Conservation (phyloP, 2,888 invertebrate species). For the Cosmopolites sordidus region DNA sequence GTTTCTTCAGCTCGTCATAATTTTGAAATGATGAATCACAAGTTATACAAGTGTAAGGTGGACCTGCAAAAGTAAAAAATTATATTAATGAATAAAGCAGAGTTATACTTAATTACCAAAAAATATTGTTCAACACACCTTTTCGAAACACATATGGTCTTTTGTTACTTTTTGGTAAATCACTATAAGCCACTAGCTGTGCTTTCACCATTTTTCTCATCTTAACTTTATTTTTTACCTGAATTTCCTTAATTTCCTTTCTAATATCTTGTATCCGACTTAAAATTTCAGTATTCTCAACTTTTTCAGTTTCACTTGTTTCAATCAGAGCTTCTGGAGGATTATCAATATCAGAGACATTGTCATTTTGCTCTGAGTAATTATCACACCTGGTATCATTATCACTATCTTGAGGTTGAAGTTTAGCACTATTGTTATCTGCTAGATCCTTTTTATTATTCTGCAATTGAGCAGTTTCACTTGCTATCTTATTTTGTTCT, state of each 20-base stretch:
- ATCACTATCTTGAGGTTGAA: constrained; percentile 2
- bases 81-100: neutral
- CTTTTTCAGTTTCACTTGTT: neutral
- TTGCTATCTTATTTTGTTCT: constrained; percentile 3
- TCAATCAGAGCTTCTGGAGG: constrained; percentile 4
- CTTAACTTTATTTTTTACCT: constrained; percentile 18
- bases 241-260: constrained; percentile 16
- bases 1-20: constrained; percentile 21
- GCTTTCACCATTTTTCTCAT: constrained; percentile 15
- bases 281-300: neutral
- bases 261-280: constrained; percentile 4
- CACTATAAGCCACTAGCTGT: constrained; percentile 6
- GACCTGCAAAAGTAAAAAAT: constrained; percentile 10
- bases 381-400: constrained; percentile 2
- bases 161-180: constrained; percentile 7
- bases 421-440: neutral
- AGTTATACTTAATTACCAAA: constrained; percentile 1
- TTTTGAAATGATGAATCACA: constrained; percentile 22
- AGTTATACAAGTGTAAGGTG: constrained; percentile 25
- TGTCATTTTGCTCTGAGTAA: constrained; percentile 6
- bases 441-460: neutral
- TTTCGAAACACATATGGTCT: constrained; percentile 14
- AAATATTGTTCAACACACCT: constrained; percentile 5
- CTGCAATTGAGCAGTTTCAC: no score
- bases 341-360: neutral